A percentile compares a stretch with the other conserved stretches of the same genome.
Conservation (phyloP, 1,140 invertebrate genomes). For the Oncopodura yosiiana region DNA sequence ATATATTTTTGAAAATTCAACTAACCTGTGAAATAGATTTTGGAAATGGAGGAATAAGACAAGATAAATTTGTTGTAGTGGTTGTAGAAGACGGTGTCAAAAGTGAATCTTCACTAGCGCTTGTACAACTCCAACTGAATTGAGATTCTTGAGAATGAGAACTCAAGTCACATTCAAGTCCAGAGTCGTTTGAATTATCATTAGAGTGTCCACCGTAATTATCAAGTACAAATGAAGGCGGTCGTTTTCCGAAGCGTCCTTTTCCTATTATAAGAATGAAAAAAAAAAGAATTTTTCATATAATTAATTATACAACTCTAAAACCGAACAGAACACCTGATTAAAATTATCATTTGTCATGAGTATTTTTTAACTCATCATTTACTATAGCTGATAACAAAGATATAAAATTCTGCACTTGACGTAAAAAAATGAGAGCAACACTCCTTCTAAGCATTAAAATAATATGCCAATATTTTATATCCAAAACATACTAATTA, state of each 20-base stretch:
- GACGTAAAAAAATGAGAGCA: too few species aligned
- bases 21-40: too few species aligned
- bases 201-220: neutral
- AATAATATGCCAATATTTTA: too few species aligned
- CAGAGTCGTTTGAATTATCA: constrained; percentile 24
- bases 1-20: too few species aligned
- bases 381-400: neutral
- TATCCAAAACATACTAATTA: too few species aligned
- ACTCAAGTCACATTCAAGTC: constrained; percentile 30
- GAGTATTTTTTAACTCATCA: neutral
- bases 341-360: neutral
- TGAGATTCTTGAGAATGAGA: constrained; percentile 32
- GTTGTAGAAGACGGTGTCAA: neutral
- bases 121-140: constrained; percentile 24
- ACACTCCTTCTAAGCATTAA: too few species aligned
- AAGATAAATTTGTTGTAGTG: neutral
- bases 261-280: constrained; percentile 20
- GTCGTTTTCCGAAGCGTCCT: constrained; percentile 32
- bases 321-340: too few species aligned
- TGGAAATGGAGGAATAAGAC: neutral
- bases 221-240: constrained; percentile 14
- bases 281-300: neutral
- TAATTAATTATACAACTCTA: neutral
- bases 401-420: too few species aligned
- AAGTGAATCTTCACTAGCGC: constrained; percentile 14